A percentile compares a stretch with the other conserved stretches of the same genome.
Conservation (phyloP, 2,797 vertebrate genomes). For the Salarias fasciatus region DNA sequence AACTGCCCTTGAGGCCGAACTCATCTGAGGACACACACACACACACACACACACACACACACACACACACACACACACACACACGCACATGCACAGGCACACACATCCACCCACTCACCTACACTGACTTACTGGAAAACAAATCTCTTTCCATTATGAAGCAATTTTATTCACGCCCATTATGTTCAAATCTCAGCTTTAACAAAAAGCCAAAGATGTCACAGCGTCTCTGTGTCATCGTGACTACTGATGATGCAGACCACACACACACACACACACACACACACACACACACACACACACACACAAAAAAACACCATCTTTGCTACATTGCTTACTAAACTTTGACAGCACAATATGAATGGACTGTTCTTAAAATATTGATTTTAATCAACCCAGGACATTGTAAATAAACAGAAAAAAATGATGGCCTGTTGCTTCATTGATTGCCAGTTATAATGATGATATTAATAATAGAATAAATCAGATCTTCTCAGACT, state of each 20-base stretch:
- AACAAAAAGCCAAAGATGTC: not conserved
- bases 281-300: too few relatives aligned
- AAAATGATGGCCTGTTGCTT: not conserved
- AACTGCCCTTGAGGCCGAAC: constrained; percentile 38
- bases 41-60: constrained; percentile 15
- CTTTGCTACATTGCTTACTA: too few relatives aligned
- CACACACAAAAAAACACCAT: too few relatives aligned
- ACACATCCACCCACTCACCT: constrained; percentile 18
- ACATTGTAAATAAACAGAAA: too few relatives aligned
- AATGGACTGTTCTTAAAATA: not conserved
- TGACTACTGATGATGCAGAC: too few relatives aligned
- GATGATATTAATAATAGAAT: not conserved
- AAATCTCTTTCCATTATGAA: constrained; percentile 2
- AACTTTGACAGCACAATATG: not conserved
- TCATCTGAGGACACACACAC: constrained; percentile 38
- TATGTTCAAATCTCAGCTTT: constrained; percentile 3
- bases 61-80: constrained; percentile 8
- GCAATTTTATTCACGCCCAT: not conserved
- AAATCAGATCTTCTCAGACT: not conserved
- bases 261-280: too few relatives aligned
- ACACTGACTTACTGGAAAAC: constrained; percentile 14
- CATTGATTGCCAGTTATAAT: not conserved
- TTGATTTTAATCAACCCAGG: not conserved
- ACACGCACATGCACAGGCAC: constrained; percentile 20
- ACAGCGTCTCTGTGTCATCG: not conserved